phyloP scores from a whole-genome alignment of 2,888 invertebrate genomes.

The Sabatieria punctata region DNA sequence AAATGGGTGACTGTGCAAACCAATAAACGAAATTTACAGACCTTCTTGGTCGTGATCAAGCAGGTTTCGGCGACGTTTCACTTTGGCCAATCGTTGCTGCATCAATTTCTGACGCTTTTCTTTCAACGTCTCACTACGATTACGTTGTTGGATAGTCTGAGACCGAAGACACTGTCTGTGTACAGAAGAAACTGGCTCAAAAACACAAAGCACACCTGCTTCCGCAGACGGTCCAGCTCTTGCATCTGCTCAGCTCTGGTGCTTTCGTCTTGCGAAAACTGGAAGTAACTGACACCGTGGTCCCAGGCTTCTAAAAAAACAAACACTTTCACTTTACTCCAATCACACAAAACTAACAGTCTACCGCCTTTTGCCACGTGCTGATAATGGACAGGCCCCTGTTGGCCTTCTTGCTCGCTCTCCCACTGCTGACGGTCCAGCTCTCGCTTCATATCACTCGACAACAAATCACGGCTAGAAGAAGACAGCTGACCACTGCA shows the following conservation, averaged over 20 bases:
- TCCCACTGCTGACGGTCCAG: no score
- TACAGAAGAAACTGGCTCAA: background rate
- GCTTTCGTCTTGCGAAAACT: slow-evolving; percentile 67
- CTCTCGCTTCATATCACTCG: no score
- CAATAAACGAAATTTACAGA: no score
- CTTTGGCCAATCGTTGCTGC: slow-evolving; percentile 36
- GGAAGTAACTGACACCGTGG: slow-evolving; percentile 79
- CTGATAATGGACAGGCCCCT: slow-evolving; percentile 68
- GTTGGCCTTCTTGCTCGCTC: slow-evolving; percentile 7
- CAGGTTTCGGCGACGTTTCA: slow-evolving; percentile 28
- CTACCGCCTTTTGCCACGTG: slow-evolving; percentile 70
- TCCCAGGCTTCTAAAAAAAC: slow-evolving; percentile 55
- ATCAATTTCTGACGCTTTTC: slow-evolving; percentile 33
- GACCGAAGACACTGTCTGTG: background rate
- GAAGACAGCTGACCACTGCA: no score
- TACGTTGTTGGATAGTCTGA: slow-evolving; percentile 28
- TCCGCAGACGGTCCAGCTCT: slow-evolving; percentile 50
- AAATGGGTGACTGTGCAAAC: no score
- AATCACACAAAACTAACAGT: slow-evolving; percentile 13
- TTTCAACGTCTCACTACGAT: slow-evolving; percentile 27
- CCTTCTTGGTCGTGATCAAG: background rate
- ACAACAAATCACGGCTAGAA: no score
- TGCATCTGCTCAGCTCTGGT: slow-evolving; percentile 62
- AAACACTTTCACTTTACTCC: no score
- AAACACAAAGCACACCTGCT: slow-evolving; percentile 25